These are phyloP conservation scores for Scolopax bukidnonensis DNA, from an alignment of 2,797 vertebrate species.

Conservation along the genomic window DNA sequence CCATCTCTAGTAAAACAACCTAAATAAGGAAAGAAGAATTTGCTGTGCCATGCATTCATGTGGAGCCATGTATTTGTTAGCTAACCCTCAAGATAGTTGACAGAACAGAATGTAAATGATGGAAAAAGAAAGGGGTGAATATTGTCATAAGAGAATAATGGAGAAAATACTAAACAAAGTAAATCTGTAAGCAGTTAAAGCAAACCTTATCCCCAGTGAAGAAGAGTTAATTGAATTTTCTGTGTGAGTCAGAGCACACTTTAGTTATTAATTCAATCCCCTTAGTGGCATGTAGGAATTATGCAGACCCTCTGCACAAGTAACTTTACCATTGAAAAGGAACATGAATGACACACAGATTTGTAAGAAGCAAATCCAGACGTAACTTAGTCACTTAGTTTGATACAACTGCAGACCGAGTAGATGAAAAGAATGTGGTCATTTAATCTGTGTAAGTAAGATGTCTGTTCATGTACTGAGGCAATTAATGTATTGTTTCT, in stretches of 20 bases:
- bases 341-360: neutral
- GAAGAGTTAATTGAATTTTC: conserved; percentile 13
- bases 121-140: neutral
- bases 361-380: neutral
- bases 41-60: neutral
- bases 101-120: neutral
- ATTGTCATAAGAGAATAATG: neutral
- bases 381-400: neutral
- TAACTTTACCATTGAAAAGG: neutral
- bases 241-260: neutral
- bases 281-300: neutral
- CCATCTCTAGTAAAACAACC: neutral
- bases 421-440: neutral
- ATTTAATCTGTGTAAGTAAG: conserved; percentile 16
- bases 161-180: conserved; percentile 3
- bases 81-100: neutral
- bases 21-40: conserved; percentile 10
- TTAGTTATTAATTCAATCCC: neutral
- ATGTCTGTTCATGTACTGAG: neutral
- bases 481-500: conserved; percentile 23
- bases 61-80: neutral
- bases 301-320: neutral
- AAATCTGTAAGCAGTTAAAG: conserved; percentile 33
- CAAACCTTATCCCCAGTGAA: neutral
- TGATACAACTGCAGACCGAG: neutral